These are phyloP conservation scores for Heptranchias perlo DNA, from an alignment of 2,113 vertebrate species.

Conservation along the genomic window DNA sequence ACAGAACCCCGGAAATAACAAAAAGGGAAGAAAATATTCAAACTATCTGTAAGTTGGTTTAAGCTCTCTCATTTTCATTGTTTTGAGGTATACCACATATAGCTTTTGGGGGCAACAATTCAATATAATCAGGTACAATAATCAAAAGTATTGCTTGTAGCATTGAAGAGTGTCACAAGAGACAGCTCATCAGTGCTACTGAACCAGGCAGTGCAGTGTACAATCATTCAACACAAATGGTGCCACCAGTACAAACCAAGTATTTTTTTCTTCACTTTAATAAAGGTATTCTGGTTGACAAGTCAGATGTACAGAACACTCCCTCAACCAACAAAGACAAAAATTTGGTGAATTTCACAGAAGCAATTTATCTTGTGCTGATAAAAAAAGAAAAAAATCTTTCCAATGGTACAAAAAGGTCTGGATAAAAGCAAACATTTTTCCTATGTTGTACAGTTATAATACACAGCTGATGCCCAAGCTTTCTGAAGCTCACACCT, in stretches of 20 bases:
- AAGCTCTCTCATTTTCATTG: neutral
- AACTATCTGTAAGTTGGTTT: neutral
- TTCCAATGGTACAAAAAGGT: constrained; percentile 37
- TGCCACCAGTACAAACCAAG: neutral
- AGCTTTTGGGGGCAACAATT: neutral
- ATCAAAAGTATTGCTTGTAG: neutral
- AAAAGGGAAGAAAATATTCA: constrained; percentile 17
- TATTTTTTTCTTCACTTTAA: constrained; percentile 32
- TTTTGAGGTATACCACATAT: neutral
- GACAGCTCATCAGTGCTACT: neutral
- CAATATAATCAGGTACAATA: constrained; percentile 10
- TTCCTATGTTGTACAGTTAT: constrained; percentile 37
- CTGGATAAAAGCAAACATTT: constrained; percentile 35
- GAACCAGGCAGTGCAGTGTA: neutral
- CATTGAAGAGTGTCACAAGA: neutral
- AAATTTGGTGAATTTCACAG: constrained; percentile 29
- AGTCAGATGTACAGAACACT: constrained; percentile 37
- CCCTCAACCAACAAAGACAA: constrained; percentile 31
- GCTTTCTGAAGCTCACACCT: constrained; percentile 33
- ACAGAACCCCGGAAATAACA: neutral
- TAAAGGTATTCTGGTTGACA: constrained; percentile 37
- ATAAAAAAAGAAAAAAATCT: constrained; percentile 19
- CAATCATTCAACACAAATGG: constrained; percentile 15
- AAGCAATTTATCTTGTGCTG: constrained; percentile 26
- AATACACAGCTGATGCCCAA: constrained; percentile 34